Conservation (phyloP, 2,888 invertebrate species). For the Odontothrips loti region DNA sequence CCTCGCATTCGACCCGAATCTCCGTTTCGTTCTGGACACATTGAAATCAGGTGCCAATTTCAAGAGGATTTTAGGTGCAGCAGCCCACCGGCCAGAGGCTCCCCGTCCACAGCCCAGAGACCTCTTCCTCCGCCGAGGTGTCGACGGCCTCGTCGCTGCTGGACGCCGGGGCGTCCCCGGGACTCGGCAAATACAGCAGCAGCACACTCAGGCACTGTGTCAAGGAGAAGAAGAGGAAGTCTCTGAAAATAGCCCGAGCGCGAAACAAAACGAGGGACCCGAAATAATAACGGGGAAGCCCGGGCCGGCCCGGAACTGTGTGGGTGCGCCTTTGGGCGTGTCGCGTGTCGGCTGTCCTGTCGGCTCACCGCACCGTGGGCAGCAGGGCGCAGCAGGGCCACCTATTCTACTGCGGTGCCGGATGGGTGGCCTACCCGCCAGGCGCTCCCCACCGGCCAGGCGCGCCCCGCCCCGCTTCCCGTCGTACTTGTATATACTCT, state of each 20-base stretch:
- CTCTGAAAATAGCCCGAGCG: background rate
- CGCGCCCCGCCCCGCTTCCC: too few relatives aligned
- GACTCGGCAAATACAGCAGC: background rate
- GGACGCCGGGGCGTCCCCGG: too few relatives aligned
- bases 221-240: background rate
- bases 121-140: too few relatives aligned
- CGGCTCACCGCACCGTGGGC: background rate
- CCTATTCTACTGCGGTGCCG: background rate
- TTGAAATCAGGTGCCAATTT: background rate
- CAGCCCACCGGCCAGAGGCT: too few relatives aligned
- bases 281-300: too few relatives aligned
- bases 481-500: too few relatives aligned
- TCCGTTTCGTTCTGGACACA: background rate
- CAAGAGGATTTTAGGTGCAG: background rate
- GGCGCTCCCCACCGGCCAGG: background rate
- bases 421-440: background rate
- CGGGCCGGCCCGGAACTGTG: too few relatives aligned
- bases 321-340: too few relatives aligned
- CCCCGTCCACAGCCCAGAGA: too few relatives aligned
- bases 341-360: background rate
- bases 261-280: too few relatives aligned
- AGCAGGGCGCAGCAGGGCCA: too few relatives aligned
- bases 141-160: too few relatives aligned
- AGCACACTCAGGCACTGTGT: background rate
- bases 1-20: background rate